Evolutionary conservation across 1,140 invertebrate genomes (phyloP).

Genomic region (Coptotermes formosanus): DNA sequence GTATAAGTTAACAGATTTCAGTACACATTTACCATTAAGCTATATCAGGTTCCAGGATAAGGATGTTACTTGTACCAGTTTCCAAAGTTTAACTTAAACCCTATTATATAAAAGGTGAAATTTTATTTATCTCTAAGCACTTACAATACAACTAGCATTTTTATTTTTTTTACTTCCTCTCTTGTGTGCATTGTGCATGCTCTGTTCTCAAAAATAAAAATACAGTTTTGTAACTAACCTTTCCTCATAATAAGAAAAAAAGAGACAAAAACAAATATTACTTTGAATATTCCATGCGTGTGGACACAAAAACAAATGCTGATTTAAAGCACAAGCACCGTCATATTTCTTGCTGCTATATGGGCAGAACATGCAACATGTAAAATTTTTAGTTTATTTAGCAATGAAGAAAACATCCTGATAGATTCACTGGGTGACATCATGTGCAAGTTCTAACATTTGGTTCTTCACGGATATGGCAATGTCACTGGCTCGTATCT

Average conservation of each 20-base stretch:
- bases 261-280: background rate
- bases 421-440: background rate
- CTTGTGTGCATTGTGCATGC: background rate
- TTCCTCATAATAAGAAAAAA: slow-evolving; percentile 3
- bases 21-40: no score
- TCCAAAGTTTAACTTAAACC: no score
- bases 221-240: background rate
- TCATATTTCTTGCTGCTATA: background rate
- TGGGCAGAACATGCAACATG: background rate
- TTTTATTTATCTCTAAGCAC: slow-evolving; percentile 13
- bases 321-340: background rate
- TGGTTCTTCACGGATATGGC: no score
- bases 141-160: background rate
- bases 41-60: no score
- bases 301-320: background rate
- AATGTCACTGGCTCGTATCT: no score
- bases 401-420: background rate
- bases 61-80: no score
- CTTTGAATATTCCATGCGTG: background rate
- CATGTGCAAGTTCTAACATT: background rate
- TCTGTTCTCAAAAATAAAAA: slow-evolving; percentile 2
- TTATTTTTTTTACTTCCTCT: background rate
- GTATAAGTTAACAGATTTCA: no score
- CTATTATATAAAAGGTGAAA: background rate
- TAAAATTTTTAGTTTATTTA: background rate